These are phyloP conservation scores for Sebastes oblongus DNA, from an alignment of 2,797 vertebrate genomes.

Conservation along the genomic window DNA sequence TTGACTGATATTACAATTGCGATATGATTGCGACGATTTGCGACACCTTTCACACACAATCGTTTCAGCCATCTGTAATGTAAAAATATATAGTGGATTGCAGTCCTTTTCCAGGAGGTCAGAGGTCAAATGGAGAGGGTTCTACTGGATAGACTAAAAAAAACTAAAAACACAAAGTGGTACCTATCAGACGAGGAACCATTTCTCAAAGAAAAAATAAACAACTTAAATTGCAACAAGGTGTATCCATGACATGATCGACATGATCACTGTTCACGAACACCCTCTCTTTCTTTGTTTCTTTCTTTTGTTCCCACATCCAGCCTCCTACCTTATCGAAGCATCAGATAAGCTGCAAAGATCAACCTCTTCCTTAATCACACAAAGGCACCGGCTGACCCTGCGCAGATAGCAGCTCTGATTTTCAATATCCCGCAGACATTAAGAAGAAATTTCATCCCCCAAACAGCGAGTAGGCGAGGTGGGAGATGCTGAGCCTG, in stretches of 20 bases:
- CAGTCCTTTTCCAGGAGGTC: slow-evolving; percentile 13
- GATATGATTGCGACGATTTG: background rate
- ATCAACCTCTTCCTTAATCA: slow-evolving; percentile 64
- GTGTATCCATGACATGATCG: background rate
- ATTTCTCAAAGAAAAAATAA: background rate
- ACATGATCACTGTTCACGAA: background rate
- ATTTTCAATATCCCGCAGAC: slow-evolving; percentile 72
- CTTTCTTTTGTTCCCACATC: background rate
- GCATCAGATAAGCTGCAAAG: slow-evolving; percentile 34
- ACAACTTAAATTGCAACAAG: background rate
- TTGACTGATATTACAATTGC: no score
- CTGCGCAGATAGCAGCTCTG: slow-evolving; percentile 46
- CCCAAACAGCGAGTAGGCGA: slow-evolving; percentile 27
- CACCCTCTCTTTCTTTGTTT: background rate
- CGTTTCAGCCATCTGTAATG: slow-evolving; percentile 5
- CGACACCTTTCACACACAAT: background rate
- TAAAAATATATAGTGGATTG: slow-evolving; percentile 14
- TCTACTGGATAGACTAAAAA: background rate
- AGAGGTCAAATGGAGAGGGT: slow-evolving; percentile 12
- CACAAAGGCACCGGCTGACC: slow-evolving; percentile 63
- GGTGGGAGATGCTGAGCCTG: slow-evolving; percentile 8
- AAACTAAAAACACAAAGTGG: background rate
- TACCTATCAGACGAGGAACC: background rate
- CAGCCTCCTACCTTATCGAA: slow-evolving; percentile 10
- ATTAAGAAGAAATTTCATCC: slow-evolving; percentile 58